These are phyloP conservation scores for Trilocha varians DNA, from an alignment of 2,888 invertebrate species.

Conservation along the genomic window DNA sequence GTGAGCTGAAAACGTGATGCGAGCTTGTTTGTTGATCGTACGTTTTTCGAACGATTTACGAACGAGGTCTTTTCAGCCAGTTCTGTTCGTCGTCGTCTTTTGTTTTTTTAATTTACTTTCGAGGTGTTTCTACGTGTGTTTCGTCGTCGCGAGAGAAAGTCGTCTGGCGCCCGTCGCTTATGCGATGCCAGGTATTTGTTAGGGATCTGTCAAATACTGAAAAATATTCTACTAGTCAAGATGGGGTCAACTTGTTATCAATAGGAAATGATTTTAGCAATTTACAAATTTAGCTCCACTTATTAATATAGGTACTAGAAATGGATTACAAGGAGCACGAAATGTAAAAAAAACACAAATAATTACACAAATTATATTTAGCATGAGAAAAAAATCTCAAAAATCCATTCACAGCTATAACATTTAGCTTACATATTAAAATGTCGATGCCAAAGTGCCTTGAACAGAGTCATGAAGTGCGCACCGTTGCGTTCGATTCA, in stretches of 20 bases:
- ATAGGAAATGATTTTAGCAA: too few species aligned
- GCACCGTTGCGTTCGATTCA: constrained; percentile 37
- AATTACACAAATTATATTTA: too few species aligned
- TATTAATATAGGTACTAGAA: too few species aligned
- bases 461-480: constrained; percentile 32
- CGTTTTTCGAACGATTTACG: constrained; percentile 25
- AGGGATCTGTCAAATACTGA: constrained; percentile 23
- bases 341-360: too few species aligned
- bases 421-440: too few species aligned
- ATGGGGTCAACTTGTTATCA: too few species aligned
- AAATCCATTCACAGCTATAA: too few species aligned
- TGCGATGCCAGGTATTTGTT: constrained; percentile 63
- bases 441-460: background rate
- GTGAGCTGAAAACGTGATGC: constrained; percentile 14
- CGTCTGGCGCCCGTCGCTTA: constrained; percentile 39
- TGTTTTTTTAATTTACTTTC: too few species aligned
- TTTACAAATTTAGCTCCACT: too few species aligned
- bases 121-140: constrained; percentile 60
- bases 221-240: background rate
- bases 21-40: constrained; percentile 33
- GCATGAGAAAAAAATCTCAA: too few species aligned
- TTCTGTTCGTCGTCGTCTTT: constrained; percentile 48
- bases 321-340: too few species aligned
- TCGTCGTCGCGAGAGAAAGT: constrained; percentile 36
- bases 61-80: constrained; percentile 28